Base-by-base conservation (phyloP, 2,888 invertebrate species). In the Norana najaformis region DNA sequence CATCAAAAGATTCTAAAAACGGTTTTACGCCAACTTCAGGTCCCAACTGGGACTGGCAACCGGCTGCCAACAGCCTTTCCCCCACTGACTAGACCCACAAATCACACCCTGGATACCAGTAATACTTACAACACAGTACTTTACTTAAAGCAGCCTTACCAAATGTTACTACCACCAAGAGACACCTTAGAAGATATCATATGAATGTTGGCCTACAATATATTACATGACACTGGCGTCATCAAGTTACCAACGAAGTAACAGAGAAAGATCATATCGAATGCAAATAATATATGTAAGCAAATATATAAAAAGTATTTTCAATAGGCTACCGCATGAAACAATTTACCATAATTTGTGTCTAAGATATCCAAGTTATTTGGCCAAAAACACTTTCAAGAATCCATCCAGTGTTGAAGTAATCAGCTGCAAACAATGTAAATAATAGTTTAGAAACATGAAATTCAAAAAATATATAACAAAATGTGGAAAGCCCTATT, bases 341-440 rank as follows among this genome's bases (percentile, higher is more conserved):
- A 53, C 16, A 16, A 85, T 85, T 85, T 85, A 85, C 85, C 85
- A 85, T 18, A 18, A 53, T 36, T 85, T 37, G 35, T 35, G n/a
- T 37, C 85, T 37, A 85, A 85, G 6, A 37, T 36, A 85, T 85
- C 23, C 35, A 36, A 23, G 20, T 85, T 35, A 85, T 85, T 85
- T 85, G 11, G 36, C 11, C 20, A 23, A 4, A 85, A 85, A 85
- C 85, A 85, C 85, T 35, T 85, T 85, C 85, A 85, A 23, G 37
- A 35, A 85, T 85, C 85, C 85, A 85, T 85, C 85, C 18, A 85
- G 85, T 36, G 85, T 85, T 36, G 85, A 85, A 36, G 85, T 85
- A 23, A 85, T 85, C 85, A 85, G 35, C 85, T 85, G 36, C 6
- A 37, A 36, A 2, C 82, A 82, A 41, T 11, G 41, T 41, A 41